Evolutionary conservation across 2,797 vertebrate species (phyloP).

Genomic region (Halcyon smyrnensis): DNA sequence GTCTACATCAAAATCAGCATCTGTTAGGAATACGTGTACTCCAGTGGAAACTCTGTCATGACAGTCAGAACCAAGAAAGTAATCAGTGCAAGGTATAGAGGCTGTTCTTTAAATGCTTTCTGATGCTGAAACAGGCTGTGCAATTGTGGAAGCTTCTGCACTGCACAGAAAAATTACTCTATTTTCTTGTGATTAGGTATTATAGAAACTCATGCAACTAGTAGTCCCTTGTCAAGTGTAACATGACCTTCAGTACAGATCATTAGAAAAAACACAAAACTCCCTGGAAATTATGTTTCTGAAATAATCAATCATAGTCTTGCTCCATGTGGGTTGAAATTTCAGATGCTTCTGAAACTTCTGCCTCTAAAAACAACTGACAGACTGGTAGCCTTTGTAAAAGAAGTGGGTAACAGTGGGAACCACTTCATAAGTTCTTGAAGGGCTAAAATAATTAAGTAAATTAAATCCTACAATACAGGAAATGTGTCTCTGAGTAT

Average conservation of each 20-base stretch:
- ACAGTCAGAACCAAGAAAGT: not conserved
- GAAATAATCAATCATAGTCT: not conserved
- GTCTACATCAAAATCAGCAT: not conserved
- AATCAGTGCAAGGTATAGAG: not conserved
- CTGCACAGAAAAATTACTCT: not conserved
- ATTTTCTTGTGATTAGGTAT: not conserved
- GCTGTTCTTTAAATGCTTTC: not conserved
- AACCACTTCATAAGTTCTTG: not conserved
- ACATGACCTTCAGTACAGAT: not conserved
- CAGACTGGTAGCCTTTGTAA: not conserved
- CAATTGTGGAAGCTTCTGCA: not conserved
- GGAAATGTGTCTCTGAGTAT: not conserved
- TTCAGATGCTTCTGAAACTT: not conserved
- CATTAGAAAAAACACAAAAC: not conserved
- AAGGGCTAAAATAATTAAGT: not conserved
- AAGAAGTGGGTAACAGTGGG: not conserved
- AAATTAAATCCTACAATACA: not conserved
- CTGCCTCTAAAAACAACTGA: not conserved
- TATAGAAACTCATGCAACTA: not conserved
- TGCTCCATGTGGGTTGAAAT: not conserved
- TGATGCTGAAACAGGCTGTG: not conserved
- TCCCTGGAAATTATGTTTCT: not conserved
- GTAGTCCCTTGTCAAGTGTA: not conserved
- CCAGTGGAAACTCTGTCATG: fast-evolving
- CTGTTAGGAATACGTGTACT: not conserved